These are phyloP conservation scores for Heliconius hewitsoni DNA, from an alignment of 1,140 invertebrate genomes.

Conservation along the genomic window DNA sequence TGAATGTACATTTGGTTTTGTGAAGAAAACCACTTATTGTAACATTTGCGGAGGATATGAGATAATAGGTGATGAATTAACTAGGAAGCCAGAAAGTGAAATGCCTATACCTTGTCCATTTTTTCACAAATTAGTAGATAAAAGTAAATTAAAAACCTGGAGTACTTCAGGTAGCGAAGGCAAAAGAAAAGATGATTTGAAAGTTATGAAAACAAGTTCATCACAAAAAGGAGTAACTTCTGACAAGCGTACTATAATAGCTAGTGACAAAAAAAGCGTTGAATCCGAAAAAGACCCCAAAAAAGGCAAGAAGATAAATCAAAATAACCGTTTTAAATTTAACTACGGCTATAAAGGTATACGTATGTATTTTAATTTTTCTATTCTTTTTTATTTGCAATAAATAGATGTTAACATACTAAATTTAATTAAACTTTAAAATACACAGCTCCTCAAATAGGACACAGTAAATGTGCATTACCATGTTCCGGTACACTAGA, in stretches of 20 bases:
- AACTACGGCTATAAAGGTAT: conserved; percentile 77
- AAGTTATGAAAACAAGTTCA: conserved; percentile 42
- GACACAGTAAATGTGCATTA: conserved; percentile 64
- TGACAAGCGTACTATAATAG: conserved; percentile 42
- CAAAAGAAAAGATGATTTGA: conserved; percentile 48
- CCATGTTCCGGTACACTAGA: conserved; percentile 63
- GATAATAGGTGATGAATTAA: conserved; percentile 57
- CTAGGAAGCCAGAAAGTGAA: conserved; percentile 37
- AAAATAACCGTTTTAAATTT: conserved; percentile 69
- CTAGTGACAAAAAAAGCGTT: conserved; percentile 51
- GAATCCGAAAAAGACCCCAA: conserved; percentile 66
- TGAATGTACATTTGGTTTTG: conserved; percentile 70
- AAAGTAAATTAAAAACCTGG: conserved; percentile 59
- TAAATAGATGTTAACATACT: neutral
- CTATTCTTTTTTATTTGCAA: neutral
- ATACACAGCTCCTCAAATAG: conserved; percentile 67
- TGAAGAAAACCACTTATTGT: conserved; percentile 70
- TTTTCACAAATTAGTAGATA: conserved; percentile 67
- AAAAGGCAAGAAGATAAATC: conserved; percentile 61
- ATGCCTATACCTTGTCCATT: conserved; percentile 65
- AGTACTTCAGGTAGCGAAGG: conserved; percentile 64
- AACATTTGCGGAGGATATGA: conserved; percentile 69
- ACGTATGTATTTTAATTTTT: conserved; percentile 61
- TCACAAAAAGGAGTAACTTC: conserved; percentile 48
- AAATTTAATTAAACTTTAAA: neutral